Percentiles rank a stretch among this genome's conserved stretches.
These are phyloP conservation scores for Leptinotarsa texana DNA, from an alignment of 1,140 invertebrate genomes.

Conservation along the genomic window DNA sequence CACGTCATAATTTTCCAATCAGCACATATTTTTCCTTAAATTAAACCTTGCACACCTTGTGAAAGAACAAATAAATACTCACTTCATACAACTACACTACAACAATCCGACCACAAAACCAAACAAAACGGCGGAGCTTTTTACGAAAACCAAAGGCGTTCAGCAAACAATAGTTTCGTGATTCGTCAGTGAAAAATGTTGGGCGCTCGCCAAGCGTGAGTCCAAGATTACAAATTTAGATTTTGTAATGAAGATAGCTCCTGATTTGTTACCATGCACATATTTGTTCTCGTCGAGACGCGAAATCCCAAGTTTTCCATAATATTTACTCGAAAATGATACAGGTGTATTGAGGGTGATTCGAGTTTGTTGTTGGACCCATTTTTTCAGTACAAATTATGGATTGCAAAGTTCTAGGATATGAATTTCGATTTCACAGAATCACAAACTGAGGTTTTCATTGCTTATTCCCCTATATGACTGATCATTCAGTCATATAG, in stretches of 20 bases:
- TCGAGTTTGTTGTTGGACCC: too few species aligned
- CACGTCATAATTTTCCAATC: too few species aligned
- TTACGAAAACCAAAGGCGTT: not conserved
- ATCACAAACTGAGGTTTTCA: too few species aligned
- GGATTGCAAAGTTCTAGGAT: too few species aligned
- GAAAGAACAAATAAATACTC: not conserved
- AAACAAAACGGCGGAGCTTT: not conserved
- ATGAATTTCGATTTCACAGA: too few species aligned
- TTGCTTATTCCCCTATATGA: too few species aligned
- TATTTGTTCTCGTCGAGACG: conserved; percentile 20
- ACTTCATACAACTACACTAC: not conserved
- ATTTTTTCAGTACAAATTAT: too few species aligned
- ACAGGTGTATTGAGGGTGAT: too few species aligned
- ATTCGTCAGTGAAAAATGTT: conserved; percentile 23
- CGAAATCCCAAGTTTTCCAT: not conserved
- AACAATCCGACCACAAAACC: not conserved
- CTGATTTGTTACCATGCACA: conserved; percentile 17
- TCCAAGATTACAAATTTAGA: conserved; percentile 18
- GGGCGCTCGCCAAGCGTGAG: conserved; percentile 6
- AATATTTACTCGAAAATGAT: not conserved
- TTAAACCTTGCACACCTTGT: too few species aligned
- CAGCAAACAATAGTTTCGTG: conserved; percentile 17
- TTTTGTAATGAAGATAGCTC: conserved; percentile 18
- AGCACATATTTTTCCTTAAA: too few species aligned
- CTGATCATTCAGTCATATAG: too few species aligned